Base-by-base conservation (phyloP, 2,113 vertebrate genomes). In the Delphinus delphis region DNA sequence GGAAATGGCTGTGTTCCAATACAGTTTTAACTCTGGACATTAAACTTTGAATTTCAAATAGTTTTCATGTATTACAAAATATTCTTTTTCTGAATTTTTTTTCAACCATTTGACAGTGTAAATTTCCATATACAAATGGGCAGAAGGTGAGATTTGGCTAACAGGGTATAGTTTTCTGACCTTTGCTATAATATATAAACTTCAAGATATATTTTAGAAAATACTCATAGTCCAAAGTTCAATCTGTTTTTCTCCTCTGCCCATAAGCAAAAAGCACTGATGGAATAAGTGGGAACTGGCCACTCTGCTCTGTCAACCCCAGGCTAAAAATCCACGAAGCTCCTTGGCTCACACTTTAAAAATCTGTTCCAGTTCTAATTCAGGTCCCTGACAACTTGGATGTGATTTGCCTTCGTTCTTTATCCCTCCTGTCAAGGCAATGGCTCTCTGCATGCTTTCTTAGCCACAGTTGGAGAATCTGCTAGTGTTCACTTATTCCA, bases 301-400 rank as follows among this genome's bases (percentile, higher is more conserved):
- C 47, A 79, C 36, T 96, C 23, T 41, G 53, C 94, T 93, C 79
- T 62, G 65, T 88, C 76, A 94, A 88, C 82, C 94, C 8, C 65
- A 53, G 80, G 68, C 93, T 88, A 47, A 77, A 96, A 96, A 90
- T 53, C 38, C 50, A 85, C 38, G 31, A 81, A 93, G 74, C 20
- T 96, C 67, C 38, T 94, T 97, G 95, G 90, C 90, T 95, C 73
- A 71, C 33, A 58, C 28, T 84, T 95, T 79, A 44, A 91, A 94
- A 98, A 96, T 96, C 93, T 96, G 86, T 89, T 97, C 87, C 83
- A 68, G 47, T 96, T 97, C 80, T 95, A 97, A 97, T 96, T 97
- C 93, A 68, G 36, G 88, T 82, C 79, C 67, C 44, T 70, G 85
- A 93, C 86, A 97, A 92, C 84, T 95, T 83, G 77, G 91, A 97